These are phyloP conservation scores for Labeo calbasu DNA, from an alignment of 2,797 vertebrate species.

Conservation along the genomic window DNA sequence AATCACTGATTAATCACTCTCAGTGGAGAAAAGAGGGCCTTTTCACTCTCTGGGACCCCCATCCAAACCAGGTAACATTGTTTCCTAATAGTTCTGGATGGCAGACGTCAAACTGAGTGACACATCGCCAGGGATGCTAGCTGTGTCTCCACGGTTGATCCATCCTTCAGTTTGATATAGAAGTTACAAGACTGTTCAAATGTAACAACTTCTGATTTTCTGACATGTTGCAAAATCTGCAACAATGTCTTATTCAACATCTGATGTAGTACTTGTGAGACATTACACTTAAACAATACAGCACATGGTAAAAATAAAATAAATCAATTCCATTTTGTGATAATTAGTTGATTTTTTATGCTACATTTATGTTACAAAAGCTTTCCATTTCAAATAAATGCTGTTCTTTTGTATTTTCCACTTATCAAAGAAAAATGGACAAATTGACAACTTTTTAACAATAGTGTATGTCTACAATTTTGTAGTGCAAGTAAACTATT, in stretches of 20 bases:
- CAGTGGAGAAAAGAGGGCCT: slow-evolving; percentile 69
- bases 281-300: neutral
- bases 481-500: neutral
- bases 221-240: neutral
- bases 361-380: neutral
- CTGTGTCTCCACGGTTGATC: slow-evolving; percentile 45
- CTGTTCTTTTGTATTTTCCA: neutral
- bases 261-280: neutral
- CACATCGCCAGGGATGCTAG: slow-evolving; percentile 74
- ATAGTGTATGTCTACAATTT: neutral
- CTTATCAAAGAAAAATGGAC: neutral
- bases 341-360: neutral
- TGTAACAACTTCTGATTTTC: neutral
- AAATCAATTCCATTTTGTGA: neutral
- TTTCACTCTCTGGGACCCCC: slow-evolving; percentile 33
- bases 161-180: slow-evolving; percentile 27
- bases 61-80: neutral
- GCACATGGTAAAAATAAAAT: neutral
- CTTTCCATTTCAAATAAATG: neutral
- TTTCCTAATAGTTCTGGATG: slow-evolving; percentile 3
- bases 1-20: slow-evolving; percentile 89
- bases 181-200: slow-evolving; percentile 5
- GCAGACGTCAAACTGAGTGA: slow-evolving; percentile 67
- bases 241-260: neutral
- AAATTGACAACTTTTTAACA: neutral